Base-by-base conservation (phyloP, 2,113 vertebrate species). In the Calidris pygmaea region DNA sequence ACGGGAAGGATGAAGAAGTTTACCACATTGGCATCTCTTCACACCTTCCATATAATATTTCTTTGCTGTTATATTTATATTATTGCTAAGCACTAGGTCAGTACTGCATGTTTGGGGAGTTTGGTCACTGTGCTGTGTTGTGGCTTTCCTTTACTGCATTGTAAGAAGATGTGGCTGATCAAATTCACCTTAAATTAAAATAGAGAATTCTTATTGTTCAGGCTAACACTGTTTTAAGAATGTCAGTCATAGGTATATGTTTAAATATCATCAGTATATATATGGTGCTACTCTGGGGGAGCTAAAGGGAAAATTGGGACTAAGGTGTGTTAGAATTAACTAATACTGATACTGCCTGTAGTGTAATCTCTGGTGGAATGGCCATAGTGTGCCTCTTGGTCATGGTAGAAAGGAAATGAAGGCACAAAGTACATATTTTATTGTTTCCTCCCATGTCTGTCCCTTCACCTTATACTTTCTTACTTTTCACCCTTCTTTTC, bases 361-460 rank as follows among this genome's bases (percentile, higher is more conserved):
- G 4, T 15, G 24, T 41, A 10, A 8, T 30, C 3, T 1, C 11
- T 9, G 1, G 7, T 76, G 67, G 41, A 52, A 43, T 21, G 70
- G 34, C 8, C 43, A 4, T 4, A 6, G 55, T 3, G 14, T 29
- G n/a, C 52, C 15, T 50, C 66, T 19, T 71, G 85, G 52, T 16
- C 2, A 1, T 14, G 32, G 7, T 0, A 10, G 68, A 52, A 75
- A 7, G 37, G 76, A n/a, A 70, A 53, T 30, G 47, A 34, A 18
- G 19, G 8, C 12, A 6, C 5, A 0, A 45, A 58, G 56, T 19
- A 2, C 2, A 0, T 17, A 18, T 45, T 73, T 6, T 22, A 1
- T 39, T 0, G 0, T 13, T 77, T n/a, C 35, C 26, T 62, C 50
- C 30, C 8, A 0, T 34, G 27, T 50, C 9, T 3, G 10, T 14